These are phyloP conservation scores for Trochalopteron elliotii DNA, from an alignment of 2,113 vertebrate species.

Conservation along the genomic window DNA sequence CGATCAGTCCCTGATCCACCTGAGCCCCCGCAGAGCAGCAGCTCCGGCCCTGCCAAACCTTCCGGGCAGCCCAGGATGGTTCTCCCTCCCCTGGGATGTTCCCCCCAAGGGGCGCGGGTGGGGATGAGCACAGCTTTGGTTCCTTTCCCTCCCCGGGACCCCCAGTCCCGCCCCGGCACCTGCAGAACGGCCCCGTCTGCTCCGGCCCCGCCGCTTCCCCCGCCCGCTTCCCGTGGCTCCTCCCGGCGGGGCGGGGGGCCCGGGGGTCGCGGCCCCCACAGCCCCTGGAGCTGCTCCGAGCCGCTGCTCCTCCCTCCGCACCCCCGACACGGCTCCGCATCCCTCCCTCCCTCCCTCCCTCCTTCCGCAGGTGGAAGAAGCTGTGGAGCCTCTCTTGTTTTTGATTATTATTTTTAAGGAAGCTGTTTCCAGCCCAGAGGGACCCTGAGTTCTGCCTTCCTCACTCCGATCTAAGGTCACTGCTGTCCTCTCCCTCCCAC, in stretches of 20 bases:
- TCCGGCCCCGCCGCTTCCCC: neutral
- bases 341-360: neutral
- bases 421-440: neutral
- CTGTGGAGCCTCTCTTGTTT: too few relatives aligned
- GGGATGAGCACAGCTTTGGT: neutral
- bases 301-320: too few relatives aligned
- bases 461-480: neutral
- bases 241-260: neutral
- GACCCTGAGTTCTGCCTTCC: neutral
- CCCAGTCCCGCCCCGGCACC: neutral
- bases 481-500: neutral
- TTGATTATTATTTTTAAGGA: neutral
- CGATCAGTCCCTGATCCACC: neutral
- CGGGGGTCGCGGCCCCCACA: neutral
- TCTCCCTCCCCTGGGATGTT: too few relatives aligned
- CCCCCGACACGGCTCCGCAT: too few relatives aligned
- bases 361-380: neutral
- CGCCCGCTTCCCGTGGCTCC: neutral
- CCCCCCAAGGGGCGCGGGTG: fast-evolving
- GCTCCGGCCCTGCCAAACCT: neutral
- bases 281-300: neutral
- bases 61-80: neutral
- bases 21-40: neutral
- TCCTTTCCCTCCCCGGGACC: neutral
- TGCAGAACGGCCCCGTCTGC: neutral